phyloP scores from a whole-genome alignment of 2,113 vertebrate genomes.

The Fregetta grallaria region DNA sequence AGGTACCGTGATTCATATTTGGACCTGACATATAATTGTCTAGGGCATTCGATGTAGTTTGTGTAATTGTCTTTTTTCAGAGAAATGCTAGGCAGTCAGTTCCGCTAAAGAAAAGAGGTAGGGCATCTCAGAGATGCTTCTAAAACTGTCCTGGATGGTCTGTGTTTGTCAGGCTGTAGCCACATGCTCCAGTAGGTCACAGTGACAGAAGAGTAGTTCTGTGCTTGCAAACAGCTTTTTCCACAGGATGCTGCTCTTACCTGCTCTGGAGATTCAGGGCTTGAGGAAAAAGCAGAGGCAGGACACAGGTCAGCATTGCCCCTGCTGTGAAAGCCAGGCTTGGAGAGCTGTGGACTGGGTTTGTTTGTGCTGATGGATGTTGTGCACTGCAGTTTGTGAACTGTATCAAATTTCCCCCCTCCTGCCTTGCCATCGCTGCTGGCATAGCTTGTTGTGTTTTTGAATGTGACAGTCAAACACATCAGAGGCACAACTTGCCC shows the following conservation, averaged over 20 bases:
- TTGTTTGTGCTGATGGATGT: slow-evolving; percentile 52
- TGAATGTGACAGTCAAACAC: slow-evolving; percentile 63
- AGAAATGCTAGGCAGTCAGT: neutral
- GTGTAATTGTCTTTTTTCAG: neutral
- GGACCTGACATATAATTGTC: neutral
- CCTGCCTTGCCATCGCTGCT: slow-evolving; percentile 2
- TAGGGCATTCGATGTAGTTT: neutral
- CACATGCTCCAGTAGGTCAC: fast-evolving
- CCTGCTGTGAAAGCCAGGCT: neutral
- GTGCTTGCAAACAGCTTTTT: neutral
- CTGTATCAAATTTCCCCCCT: neutral
- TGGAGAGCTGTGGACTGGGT: neutral
- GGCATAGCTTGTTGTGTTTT: slow-evolving; percentile 56
- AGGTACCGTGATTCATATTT: neutral
- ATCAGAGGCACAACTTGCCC: slow-evolving; percentile 52
- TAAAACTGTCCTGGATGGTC: neutral
- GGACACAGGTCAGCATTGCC: neutral
- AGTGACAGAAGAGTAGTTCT: neutral
- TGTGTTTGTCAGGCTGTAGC: neutral
- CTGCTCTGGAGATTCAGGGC: neutral
- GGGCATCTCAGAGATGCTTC: neutral
- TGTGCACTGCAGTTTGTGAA: slow-evolving; percentile 29
- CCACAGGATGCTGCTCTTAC: neutral
- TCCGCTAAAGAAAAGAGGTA: neutral
- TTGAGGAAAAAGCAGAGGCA: neutral